Percentiles rank a stretch among this genome's conserved stretches.
Evolutionary conservation across 1,140 invertebrate species (phyloP).

Genomic region (Sesamia nonagrioides): DNA sequence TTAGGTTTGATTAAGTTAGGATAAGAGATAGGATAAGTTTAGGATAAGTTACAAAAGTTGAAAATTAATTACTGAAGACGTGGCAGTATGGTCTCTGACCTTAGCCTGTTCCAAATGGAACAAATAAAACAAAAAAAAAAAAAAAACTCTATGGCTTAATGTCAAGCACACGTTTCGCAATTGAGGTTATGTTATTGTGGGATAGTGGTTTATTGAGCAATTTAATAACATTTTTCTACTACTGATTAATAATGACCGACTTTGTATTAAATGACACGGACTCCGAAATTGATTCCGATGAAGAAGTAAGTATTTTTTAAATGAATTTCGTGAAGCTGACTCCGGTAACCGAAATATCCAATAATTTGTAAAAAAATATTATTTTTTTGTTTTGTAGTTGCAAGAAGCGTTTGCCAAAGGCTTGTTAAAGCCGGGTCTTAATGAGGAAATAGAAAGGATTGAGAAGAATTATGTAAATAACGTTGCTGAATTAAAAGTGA

Average conservation of each 20-base stretch:
- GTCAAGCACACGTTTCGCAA: slow-evolving; percentile 29
- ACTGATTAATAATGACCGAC: slow-evolving; percentile 68
- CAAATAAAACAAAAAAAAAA: no score
- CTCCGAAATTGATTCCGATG: slow-evolving; percentile 81
- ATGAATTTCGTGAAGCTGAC: background rate
- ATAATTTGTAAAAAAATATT: slow-evolving; percentile 10
- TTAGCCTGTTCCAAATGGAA: no score
- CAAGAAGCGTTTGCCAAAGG: slow-evolving; percentile 95
- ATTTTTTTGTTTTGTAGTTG: slow-evolving; percentile 87
- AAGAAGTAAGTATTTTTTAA: slow-evolving; percentile 71
- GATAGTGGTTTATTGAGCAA: background rate
- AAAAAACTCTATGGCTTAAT: background rate
- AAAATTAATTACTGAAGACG: no score
- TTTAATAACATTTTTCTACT: background rate
- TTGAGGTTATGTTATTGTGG: slow-evolving; percentile 44
- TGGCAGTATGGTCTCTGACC: no score
- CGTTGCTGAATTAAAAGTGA: slow-evolving; percentile 91
- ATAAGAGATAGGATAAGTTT: no score
- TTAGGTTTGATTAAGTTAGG: no score
- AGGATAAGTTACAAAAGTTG: background rate
- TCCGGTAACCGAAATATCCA: background rate
- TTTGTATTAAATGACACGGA: slow-evolving; percentile 82
- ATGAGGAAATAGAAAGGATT: slow-evolving; percentile 89
- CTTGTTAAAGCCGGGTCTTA: slow-evolving; percentile 94
- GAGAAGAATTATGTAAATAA: slow-evolving; percentile 90